Conservation (phyloP, 2,797 vertebrate species). For the Falco rusticolus region DNA sequence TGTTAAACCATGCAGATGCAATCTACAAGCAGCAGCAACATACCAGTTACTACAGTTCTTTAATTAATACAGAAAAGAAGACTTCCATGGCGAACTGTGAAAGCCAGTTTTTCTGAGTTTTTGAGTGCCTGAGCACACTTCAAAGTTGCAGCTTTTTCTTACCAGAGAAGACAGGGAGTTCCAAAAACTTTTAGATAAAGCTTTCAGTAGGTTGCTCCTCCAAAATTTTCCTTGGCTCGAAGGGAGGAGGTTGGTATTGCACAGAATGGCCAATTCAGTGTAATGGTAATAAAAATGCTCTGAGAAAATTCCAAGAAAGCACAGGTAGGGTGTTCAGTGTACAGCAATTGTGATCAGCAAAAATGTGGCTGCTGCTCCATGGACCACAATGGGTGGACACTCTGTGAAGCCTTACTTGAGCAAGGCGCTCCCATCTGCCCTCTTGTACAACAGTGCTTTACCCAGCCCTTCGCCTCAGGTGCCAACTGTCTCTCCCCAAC, state of each 20-base stretch:
- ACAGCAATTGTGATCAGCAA: neutral
- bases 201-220: neutral
- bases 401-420: neutral
- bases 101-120: neutral
- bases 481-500: neutral
- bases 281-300: neutral
- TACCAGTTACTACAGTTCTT: neutral
- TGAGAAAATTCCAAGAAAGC: neutral
- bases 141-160: neutral
- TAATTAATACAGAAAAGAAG: neutral
- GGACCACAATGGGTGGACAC: neutral
- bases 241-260: neutral
- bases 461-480: neutral
- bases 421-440: fast-evolving
- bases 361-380: neutral
- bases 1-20: neutral
- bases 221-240: neutral
- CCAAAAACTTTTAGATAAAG: neutral
- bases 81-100: neutral
- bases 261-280: neutral
- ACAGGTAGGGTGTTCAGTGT: fast-evolving
- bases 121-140: neutral
- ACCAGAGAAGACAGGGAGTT: neutral
- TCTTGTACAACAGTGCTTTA: neutral
- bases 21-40: neutral